phyloP scores from a whole-genome alignment of 2,888 invertebrate species.

The Parthenolecanium corni region DNA sequence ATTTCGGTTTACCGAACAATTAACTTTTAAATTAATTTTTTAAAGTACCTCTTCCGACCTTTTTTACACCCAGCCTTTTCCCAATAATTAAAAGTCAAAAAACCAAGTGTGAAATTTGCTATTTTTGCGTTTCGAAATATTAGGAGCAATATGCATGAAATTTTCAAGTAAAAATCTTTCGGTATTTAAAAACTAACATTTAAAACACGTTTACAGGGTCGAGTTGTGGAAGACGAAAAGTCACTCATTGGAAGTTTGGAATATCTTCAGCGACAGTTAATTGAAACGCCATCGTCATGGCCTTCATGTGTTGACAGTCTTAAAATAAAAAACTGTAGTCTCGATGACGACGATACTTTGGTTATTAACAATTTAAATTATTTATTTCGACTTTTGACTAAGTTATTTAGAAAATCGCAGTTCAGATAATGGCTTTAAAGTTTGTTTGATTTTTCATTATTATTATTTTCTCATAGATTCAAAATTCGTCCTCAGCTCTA shows the following conservation, averaged over 20 bases:
- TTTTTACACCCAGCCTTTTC: too few species aligned
- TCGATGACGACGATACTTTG: constrained; percentile 25
- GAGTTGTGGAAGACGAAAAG: constrained; percentile 20
- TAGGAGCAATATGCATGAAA: background rate
- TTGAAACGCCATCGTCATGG: constrained; percentile 21
- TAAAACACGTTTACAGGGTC: background rate
- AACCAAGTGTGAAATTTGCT: too few species aligned
- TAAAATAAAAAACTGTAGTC: constrained; percentile 12
- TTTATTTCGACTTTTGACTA: background rate
- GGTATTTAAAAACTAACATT: too few species aligned
- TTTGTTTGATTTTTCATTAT: too few species aligned
- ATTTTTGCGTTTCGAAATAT: background rate
- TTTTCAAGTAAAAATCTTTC: too few species aligned
- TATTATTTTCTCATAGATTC: constrained; percentile 7
- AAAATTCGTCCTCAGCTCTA: constrained; percentile 21
- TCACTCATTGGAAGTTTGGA: constrained; percentile 25
- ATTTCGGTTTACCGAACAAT: too few species aligned
- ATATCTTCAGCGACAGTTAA: constrained; percentile 10
- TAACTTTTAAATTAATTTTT: too few species aligned
- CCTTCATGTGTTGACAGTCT: constrained; percentile 11
- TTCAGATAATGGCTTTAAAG: too few species aligned
- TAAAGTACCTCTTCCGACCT: too few species aligned
- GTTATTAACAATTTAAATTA: constrained; percentile 1
- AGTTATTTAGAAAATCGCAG: too few species aligned
- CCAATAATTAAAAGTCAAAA: too few species aligned